Evolutionary conservation across 2,797 vertebrate species (phyloP), one percentile per base, ranked within the genome.

Genomic region (Anas georgica): DNA sequence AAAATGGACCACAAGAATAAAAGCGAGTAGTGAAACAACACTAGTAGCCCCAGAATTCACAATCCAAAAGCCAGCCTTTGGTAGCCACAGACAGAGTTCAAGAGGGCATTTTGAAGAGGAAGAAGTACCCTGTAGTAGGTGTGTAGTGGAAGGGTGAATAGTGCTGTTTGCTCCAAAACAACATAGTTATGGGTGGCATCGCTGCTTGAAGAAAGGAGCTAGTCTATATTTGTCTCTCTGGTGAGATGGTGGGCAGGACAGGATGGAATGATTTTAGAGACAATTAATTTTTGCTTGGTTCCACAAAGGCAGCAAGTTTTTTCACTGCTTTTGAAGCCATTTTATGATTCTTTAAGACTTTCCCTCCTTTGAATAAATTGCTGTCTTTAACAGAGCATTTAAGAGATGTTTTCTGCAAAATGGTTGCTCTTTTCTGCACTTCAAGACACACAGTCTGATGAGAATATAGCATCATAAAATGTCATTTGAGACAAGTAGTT

Each of bases 121-220:
- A 35, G 25, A 86, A 18, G 26, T 39, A 7, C 8, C 6, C 18
- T 59, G 23, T 55, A 55, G 14, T 33, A 17, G 5, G 5, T 2
- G 1, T 12, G 31, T 22, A 3, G 43, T 76, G 39, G 55, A 52
- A 78, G 28, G 50, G 64, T 0, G 0, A 0, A 0, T 50, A 59
- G 58, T 15, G 20, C 25, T 88, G 35, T 60, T 48, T 41, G 31
- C 59, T 60, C 28, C 1, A 0, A 37, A 91, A 69, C 12, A 4
- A 6, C 26, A 2, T 29, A 41, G 6, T 35, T 66, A 43, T 17
- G 39, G 50, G 21, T 11, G 60, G 3, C 26, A 52, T 37, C 31
- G 10, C 28, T 54, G 59, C 67, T 33, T 29, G 74, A 31, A 62
- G 39, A 26, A 64, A 74, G 41, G 68, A 58, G 10, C 35, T 80